Conservation (phyloP, 2,797 vertebrate species). For the Acomys russatus region DNA sequence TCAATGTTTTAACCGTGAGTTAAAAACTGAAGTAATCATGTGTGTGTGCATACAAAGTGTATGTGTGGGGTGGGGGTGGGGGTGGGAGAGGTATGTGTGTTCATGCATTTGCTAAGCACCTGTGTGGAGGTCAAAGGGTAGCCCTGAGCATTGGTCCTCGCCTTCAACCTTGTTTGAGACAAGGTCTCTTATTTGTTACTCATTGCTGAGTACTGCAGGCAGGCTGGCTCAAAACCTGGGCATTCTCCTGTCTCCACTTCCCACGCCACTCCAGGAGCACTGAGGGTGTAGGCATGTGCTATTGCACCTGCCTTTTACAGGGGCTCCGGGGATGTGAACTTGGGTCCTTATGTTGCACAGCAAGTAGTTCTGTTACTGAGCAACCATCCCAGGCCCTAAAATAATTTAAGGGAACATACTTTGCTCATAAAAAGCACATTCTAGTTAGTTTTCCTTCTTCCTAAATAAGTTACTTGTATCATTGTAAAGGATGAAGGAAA, state of each 20-base stretch:
- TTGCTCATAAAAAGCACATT: slow-evolving; percentile 40
- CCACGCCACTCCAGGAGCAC: not conserved
- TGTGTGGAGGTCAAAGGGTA: not conserved
- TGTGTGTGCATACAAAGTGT: not conserved
- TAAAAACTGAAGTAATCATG: slow-evolving; percentile 31
- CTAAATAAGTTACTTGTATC: not conserved
- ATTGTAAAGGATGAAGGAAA: slow-evolving; percentile 6
- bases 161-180: not conserved
- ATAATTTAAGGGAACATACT: slow-evolving; percentile 7
- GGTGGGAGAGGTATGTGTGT: too few species aligned
- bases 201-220: too few species aligned
- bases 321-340: not conserved
- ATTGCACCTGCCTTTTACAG: not conserved
- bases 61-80: not conserved
- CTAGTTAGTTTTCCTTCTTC: slow-evolving; percentile 24
- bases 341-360: not conserved
- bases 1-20: slow-evolving; percentile 52
- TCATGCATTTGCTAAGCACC: not conserved
- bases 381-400: not conserved
- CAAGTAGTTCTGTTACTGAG: not conserved
- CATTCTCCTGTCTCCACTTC: not conserved
- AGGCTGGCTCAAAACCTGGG: not conserved
- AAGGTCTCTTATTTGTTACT: not conserved
- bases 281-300: not conserved
- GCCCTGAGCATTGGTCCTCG: not conserved